These are phyloP conservation scores for Euproctis similis DNA, from an alignment of 2,888 invertebrate genomes.

Conservation along the genomic window DNA sequence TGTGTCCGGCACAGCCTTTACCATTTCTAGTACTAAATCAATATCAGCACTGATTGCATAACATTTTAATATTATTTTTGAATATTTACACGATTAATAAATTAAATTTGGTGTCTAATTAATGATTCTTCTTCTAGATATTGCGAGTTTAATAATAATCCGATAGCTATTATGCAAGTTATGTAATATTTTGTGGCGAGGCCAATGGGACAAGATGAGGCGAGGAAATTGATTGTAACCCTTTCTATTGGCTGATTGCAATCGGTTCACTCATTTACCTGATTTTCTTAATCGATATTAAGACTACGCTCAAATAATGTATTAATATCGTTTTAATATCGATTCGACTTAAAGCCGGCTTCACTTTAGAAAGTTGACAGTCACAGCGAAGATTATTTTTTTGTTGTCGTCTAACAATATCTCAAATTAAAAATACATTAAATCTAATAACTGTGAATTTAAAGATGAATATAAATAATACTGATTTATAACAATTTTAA, in stretches of 20 bases:
- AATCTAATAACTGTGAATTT: not conserved
- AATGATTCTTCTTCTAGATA: slow-evolving; percentile 2
- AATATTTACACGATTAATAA: not conserved
- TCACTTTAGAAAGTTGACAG: too few relatives aligned
- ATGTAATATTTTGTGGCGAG: slow-evolving; percentile 15
- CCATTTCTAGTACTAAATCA: too few relatives aligned
- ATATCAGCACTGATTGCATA: too few relatives aligned
- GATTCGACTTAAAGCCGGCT: too few relatives aligned
- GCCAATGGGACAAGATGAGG: slow-evolving; percentile 15
- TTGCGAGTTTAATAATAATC: slow-evolving; percentile 10
- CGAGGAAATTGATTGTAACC: slow-evolving; percentile 27
- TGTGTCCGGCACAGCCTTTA: too few relatives aligned
- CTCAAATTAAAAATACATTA: not conserved
- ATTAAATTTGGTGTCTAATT: not conserved
- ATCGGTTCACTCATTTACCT: slow-evolving; percentile 4
- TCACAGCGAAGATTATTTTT: too few relatives aligned
- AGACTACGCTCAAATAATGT: too few relatives aligned
- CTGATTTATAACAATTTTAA: too few relatives aligned
- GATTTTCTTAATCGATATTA: not conserved
- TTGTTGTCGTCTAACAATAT: too few relatives aligned
- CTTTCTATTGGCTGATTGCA: slow-evolving; percentile 18
- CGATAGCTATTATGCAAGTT: slow-evolving; percentile 15
- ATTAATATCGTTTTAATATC: too few relatives aligned
- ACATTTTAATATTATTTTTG: slow-evolving; percentile 4
- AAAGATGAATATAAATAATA: too few relatives aligned